Base-by-base conservation (phyloP, 2,888 invertebrate genomes). In the Xylophagus ater region DNA sequence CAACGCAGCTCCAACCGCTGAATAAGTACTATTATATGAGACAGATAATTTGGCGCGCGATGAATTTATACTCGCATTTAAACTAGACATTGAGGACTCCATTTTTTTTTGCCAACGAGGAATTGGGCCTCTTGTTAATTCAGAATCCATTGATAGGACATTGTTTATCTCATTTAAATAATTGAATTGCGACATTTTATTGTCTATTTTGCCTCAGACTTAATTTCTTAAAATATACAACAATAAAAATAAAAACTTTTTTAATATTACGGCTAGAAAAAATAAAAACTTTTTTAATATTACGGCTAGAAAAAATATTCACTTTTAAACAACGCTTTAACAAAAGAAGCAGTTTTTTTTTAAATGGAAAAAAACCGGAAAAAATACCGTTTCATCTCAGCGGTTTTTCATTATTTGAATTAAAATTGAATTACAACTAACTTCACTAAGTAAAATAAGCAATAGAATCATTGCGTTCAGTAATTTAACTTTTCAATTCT, bases 111-210 rank as follows among this genome's bases (percentile, higher is more conserved):
- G 80, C 82, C 84, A 87, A 37, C 86, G 71, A 21, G 86, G 83
- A 30, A 73, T 64, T 13, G 86, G 85, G 1, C 85, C 86, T 52
- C 78, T 78, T 8, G 78, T 79, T 52, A 85, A 69, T 23, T 84
- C 80, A 1, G 85, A 84, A 51, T 87, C 86, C 73, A 86, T 74
- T 42, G 76, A 76, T 15, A 82, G 68, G 40, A 82, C 70, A 68
- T 73, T 84, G 51, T 80, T 83, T 45, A 87, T 68, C 64, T 87
- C 87, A 60, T 83, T 84, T 50, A 82, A 68, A 60, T 79, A 86
- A 55, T 78, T 81, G 55, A 85, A 79, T 54, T 86, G 84, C 31
- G 84, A 74, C 86, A 87, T 86, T 47, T 42, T 39, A 10, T 15
- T 21, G 13, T 6, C 7, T 30, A 30, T 4, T 18, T 18, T 30